Evolutionary conservation across 2,113 vertebrate genomes (phyloP).

Genomic region (Mobula birostris): DNA sequence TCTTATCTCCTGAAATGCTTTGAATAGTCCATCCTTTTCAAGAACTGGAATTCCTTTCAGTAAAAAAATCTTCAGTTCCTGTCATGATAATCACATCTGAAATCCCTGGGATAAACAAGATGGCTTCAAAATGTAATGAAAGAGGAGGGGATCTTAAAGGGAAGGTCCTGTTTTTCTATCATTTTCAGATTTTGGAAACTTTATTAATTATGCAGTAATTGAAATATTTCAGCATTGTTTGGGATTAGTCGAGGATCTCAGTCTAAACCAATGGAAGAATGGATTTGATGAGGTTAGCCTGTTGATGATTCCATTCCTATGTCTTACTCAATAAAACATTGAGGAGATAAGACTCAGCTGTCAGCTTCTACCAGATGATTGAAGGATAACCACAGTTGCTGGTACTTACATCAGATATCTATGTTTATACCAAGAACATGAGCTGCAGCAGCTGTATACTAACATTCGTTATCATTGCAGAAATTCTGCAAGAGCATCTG

Average conservation of each 20-base stretch:
- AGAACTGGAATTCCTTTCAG: not conserved
- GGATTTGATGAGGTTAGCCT: not conserved
- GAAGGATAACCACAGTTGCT: not conserved
- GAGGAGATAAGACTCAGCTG: slow-evolving; percentile 1
- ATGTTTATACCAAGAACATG: not conserved
- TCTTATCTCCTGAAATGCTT: not conserved
- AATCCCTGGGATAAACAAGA: not conserved
- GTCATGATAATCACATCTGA: not conserved
- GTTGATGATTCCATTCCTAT: not conserved
- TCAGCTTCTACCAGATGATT: not conserved
- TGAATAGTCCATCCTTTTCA: not conserved
- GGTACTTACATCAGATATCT: not conserved
- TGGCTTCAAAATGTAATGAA: not conserved
- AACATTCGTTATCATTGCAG: not conserved
- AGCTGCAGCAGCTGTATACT: not conserved
- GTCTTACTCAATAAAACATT: not conserved
- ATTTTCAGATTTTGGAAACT: not conserved
- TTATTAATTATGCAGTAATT: not conserved
- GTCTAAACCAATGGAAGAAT: not conserved
- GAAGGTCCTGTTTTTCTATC: not conserved
- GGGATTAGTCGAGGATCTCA: not conserved
- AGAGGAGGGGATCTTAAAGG: too few species aligned
- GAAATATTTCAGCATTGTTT: slow-evolving; percentile 15
- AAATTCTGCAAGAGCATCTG: not conserved
- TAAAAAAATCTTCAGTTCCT: not conserved